Conservation (phyloP, 2,888 invertebrate species). For the Boloria selene region DNA sequence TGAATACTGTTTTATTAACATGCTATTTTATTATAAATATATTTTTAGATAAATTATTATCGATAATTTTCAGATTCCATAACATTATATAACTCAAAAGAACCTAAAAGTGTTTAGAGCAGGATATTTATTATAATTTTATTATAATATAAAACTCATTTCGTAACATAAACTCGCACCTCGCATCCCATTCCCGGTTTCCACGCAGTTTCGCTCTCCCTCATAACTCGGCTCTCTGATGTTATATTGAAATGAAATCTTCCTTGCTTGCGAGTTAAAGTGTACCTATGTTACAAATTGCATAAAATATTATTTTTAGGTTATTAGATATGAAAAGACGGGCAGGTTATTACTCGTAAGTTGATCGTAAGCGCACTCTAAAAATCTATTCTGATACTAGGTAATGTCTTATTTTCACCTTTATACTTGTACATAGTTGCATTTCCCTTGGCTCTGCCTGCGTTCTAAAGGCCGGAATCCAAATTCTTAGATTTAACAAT, state of each 20-base stretch:
- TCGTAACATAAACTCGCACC: conserved; percentile 8
- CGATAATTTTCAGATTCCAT: not conserved
- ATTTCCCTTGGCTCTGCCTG: no score
- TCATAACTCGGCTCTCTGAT: not conserved
- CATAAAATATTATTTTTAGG: not conserved
- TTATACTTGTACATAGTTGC: no score
- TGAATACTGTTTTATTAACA: no score
- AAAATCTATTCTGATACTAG: no score
- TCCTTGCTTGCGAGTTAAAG: not conserved
- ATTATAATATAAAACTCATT: conserved; percentile 14
- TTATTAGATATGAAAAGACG: no score
- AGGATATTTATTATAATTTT: not conserved
- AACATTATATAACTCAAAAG: not conserved
- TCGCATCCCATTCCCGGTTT: conserved; percentile 2
- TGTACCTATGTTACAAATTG: not conserved
- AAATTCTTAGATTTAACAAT: no score
- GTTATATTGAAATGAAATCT: conserved; percentile 14
- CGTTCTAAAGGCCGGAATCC: no score
- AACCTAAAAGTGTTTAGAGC: conserved; percentile 2
- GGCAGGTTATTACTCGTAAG: no score
- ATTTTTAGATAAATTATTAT: not conserved
- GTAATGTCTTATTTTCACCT: no score
- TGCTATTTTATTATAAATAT: no score
- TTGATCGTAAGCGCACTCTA: no score
- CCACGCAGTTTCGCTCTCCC: conserved; percentile 3